Conservation (phyloP, 2,113 vertebrate genomes). For the Paracanthobrama guichenoti region DNA sequence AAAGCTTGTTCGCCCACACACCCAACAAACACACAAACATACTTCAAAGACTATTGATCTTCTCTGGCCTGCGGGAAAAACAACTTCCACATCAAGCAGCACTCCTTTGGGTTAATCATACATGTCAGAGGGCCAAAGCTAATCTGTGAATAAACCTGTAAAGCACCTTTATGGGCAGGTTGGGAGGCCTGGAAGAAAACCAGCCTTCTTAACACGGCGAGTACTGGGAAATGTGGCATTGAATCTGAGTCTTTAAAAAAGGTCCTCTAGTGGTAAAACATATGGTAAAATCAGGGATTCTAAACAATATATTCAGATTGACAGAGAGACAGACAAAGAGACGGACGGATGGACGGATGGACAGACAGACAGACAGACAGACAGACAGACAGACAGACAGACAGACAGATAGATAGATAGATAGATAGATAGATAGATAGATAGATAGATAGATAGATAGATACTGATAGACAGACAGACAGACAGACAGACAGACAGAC, state of each 20-base stretch:
- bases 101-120: conserved; percentile 41
- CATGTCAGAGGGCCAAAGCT: conserved; percentile 20
- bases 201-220: not conserved
- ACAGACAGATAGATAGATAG: too few species aligned
- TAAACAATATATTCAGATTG: not conserved
- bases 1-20: conserved; percentile 27
- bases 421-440: too few species aligned
- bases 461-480: too few species aligned
- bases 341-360: too few species aligned
- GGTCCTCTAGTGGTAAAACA: not conserved
- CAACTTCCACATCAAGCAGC: conserved; percentile 38
- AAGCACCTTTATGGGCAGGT: not conserved
- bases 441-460: too few species aligned
- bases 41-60: conserved; percentile 40
- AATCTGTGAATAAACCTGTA: conserved; percentile 38
- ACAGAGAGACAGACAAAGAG: too few species aligned
- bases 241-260: not conserved
- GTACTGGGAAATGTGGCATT: not conserved
- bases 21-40: conserved; percentile 24
- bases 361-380: too few species aligned
- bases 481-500: too few species aligned
- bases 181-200: not conserved
- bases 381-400: too few species aligned
- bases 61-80: conserved; percentile 35
- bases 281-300: not conserved